phyloP scores from a whole-genome alignment of 2,113 vertebrate species.

The Cryptomyrus ogoouensis region DNA sequence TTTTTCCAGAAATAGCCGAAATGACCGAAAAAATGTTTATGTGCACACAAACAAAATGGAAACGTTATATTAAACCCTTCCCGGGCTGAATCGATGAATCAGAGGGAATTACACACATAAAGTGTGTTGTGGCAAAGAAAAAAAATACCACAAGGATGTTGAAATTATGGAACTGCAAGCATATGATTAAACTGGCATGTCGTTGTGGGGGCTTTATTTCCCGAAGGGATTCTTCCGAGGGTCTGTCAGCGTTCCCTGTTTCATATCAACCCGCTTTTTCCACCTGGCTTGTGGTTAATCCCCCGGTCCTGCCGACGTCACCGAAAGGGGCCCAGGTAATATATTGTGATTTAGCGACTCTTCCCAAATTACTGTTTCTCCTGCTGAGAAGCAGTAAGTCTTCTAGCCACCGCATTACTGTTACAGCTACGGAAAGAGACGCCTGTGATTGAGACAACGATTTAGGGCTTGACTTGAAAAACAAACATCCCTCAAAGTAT shows the following conservation, averaged over 20 bases:
- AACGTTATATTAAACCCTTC: not conserved
- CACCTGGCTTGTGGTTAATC: not conserved
- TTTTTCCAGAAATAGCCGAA: not conserved
- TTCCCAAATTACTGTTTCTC: not conserved
- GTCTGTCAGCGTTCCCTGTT: not conserved
- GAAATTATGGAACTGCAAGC: conserved; percentile 2
- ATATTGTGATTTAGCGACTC: conserved; percentile 1
- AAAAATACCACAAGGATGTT: not conserved
- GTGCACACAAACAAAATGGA: not conserved
- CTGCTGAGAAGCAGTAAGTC: not conserved
- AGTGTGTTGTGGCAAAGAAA: not conserved
- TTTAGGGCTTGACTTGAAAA: conserved; percentile 17
- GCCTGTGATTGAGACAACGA: not conserved
- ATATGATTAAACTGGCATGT: not conserved
- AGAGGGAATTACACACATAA: conserved; percentile 1
- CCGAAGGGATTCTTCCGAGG: not conserved
- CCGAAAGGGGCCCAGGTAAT: conserved; percentile 4
- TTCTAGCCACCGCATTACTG: not conserved
- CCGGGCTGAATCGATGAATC: not conserved
- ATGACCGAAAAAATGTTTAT: not conserved
- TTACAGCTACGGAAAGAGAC: not conserved
- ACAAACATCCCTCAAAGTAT: conserved; percentile 16
- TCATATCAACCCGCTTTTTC: not conserved
- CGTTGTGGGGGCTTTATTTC: not conserved
- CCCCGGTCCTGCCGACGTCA: not conserved